A percentile compares a stretch with the other conserved stretches of the same genome.
Conservation (phyloP, 2,113 vertebrate genomes). For the Phaethon lepturus region DNA sequence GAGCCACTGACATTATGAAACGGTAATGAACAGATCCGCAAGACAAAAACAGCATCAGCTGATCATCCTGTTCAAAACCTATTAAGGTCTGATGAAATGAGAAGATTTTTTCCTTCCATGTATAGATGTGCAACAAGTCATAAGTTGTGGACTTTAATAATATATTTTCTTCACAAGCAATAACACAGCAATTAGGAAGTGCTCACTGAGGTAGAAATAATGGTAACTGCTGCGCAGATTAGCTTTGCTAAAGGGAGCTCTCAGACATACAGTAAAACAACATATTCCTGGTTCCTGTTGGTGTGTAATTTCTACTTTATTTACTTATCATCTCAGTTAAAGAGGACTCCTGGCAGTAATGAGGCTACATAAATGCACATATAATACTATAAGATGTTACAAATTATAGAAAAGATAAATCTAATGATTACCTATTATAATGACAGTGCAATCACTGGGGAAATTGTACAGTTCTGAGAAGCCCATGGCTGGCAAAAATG, state of each 20-base stretch:
- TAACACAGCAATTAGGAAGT: constrained; percentile 83
- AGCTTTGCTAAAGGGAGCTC: constrained; percentile 77
- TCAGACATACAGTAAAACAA: constrained; percentile 82
- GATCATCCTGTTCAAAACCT: constrained; percentile 73
- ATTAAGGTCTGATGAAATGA: constrained; percentile 74
- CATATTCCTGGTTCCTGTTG: constrained; percentile 76
- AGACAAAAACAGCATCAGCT: constrained; percentile 52
- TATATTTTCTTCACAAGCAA: constrained; percentile 83
- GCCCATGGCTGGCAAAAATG: constrained; percentile 61
- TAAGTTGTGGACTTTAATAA: constrained; percentile 81
- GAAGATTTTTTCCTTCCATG: constrained; percentile 43
- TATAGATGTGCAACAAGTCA: constrained; percentile 78
- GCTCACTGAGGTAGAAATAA: constrained; percentile 85
- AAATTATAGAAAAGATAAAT: constrained; percentile 82
- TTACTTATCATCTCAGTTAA: constrained; percentile 84
- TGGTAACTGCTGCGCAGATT: constrained; percentile 80
- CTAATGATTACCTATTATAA: constrained; percentile 81
- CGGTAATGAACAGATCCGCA: constrained; percentile 66
- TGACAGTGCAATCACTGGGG: constrained; percentile 74
- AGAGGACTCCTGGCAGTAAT: constrained; percentile 84
- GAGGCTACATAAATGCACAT: constrained; percentile 75
- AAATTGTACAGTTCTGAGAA: constrained; percentile 71
- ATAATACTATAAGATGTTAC: constrained; percentile 75
- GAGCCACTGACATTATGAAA: constrained; percentile 71
- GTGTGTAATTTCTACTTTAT: constrained; percentile 84